phyloP scores from a whole-genome alignment of 1,140 invertebrate species.

The Pseudomyrmex flavicornis region DNA sequence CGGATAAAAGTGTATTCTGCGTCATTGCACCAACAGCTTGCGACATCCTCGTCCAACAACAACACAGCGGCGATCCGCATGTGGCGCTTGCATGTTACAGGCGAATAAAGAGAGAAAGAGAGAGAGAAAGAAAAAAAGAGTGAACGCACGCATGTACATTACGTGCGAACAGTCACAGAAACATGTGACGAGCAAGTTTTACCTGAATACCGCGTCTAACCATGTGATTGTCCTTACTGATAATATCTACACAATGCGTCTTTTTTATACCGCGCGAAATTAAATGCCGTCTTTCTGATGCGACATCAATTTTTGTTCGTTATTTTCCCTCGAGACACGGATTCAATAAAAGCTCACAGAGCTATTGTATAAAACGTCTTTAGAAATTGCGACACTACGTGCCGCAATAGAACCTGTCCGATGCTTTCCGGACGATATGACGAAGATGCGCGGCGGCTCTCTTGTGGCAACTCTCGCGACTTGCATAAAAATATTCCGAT shows the following conservation, averaged over 20 bases:
- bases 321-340: too few relatives aligned
- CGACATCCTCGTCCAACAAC: slow-evolving; percentile 22
- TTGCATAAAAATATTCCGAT: slow-evolving; percentile 11
- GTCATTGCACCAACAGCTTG: slow-evolving; percentile 11
- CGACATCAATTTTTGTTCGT: slow-evolving; percentile 10
- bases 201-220: slow-evolving; percentile 15
- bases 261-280: slow-evolving; percentile 3
- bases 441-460: too few relatives aligned
- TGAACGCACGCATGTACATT: background rate
- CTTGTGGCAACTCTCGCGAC: background rate
- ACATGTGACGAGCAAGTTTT: slow-evolving; percentile 62
- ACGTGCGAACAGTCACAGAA: slow-evolving; percentile 36
- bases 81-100: slow-evolving; percentile 5
- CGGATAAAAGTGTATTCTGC: background rate
- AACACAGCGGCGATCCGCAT: slow-evolving; percentile 6
- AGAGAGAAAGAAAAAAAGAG: background rate
- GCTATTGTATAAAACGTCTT: too few relatives aligned
- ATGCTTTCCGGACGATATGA: too few relatives aligned
- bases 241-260: slow-evolving; percentile 27
- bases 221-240: slow-evolving; percentile 43
- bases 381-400: too few relatives aligned
- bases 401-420: too few relatives aligned
- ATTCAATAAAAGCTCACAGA: slow-evolving; percentile 9
- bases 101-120: background rate
- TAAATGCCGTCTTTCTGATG: background rate